Evolutionary conservation across 2,797 vertebrate genomes (phyloP).

Genomic region (Hemitrygon akajei): DNA sequence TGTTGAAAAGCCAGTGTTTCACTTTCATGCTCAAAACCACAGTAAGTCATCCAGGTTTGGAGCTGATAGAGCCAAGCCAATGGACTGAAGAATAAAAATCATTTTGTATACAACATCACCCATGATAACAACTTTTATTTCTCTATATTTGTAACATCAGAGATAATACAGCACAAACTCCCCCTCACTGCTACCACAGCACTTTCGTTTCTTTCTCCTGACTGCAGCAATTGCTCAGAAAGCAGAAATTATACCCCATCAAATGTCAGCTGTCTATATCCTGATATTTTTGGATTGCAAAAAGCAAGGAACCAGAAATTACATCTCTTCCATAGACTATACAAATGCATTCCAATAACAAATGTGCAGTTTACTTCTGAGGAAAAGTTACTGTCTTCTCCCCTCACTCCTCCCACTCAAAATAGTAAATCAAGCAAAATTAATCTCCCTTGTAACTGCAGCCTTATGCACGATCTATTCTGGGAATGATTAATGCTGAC

Average conservation of each 20-base stretch:
- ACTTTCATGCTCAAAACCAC: neutral
- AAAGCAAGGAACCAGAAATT: neutral
- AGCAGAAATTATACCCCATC: neutral
- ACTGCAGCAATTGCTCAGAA: neutral
- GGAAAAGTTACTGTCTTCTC: neutral
- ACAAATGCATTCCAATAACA: neutral
- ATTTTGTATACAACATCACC: neutral
- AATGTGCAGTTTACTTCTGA: neutral
- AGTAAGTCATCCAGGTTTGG: neutral
- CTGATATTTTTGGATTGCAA: no score
- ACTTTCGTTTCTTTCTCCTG: neutral
- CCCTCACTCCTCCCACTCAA: neutral
- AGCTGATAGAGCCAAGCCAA: neutral
- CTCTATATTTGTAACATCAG: neutral
- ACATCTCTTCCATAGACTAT: neutral
- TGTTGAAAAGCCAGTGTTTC: neutral
- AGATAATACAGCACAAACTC: neutral
- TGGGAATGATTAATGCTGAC: neutral
- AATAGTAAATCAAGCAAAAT: no score
- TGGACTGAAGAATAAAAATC: neutral
- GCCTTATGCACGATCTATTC: neutral
- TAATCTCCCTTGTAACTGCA: neutral
- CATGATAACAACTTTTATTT: neutral
- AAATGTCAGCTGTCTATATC: neutral
- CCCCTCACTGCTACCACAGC: neutral